These are phyloP conservation scores for Redunca redunca DNA, from an alignment of 2,113 vertebrate species.

Conservation along the genomic window DNA sequence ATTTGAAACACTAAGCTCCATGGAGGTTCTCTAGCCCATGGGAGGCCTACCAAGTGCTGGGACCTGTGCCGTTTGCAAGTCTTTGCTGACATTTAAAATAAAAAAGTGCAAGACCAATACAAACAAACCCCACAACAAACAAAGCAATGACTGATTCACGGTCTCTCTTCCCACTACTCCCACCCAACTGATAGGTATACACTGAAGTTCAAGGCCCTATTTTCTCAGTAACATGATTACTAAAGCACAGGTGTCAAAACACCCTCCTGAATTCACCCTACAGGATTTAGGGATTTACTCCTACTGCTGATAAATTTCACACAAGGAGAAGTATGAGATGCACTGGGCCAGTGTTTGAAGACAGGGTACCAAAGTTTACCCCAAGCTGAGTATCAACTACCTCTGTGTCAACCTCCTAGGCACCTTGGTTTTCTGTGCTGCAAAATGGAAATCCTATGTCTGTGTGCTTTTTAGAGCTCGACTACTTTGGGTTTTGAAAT, in stretches of 20 bases:
- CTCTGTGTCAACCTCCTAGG: not conserved
- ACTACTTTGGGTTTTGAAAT: not conserved
- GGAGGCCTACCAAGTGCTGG: not conserved
- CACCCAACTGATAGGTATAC: not conserved
- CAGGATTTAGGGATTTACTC: not conserved
- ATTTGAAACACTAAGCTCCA: not conserved
- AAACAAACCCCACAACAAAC: not conserved
- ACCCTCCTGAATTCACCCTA: not conserved
- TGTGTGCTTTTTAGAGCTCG: not conserved
- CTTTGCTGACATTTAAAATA: not conserved
- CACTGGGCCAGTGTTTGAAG: not conserved
- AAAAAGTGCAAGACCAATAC: not conserved
- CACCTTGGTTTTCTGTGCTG: not conserved
- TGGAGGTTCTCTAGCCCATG: not conserved
- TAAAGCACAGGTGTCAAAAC: not conserved
- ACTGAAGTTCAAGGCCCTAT: accelerated
- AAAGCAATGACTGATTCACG: accelerated
- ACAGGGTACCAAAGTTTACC: not conserved
- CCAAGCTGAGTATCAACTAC: not conserved
- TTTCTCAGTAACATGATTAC: not conserved
- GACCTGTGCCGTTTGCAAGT: not conserved
- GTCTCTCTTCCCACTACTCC: not conserved
- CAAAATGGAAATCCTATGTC: not conserved
- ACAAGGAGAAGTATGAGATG: not conserved
- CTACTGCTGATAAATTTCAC: not conserved